These are phyloP conservation scores for Thaleichthys pacificus DNA, from an alignment of 2,797 vertebrate genomes.

Conservation along the genomic window DNA sequence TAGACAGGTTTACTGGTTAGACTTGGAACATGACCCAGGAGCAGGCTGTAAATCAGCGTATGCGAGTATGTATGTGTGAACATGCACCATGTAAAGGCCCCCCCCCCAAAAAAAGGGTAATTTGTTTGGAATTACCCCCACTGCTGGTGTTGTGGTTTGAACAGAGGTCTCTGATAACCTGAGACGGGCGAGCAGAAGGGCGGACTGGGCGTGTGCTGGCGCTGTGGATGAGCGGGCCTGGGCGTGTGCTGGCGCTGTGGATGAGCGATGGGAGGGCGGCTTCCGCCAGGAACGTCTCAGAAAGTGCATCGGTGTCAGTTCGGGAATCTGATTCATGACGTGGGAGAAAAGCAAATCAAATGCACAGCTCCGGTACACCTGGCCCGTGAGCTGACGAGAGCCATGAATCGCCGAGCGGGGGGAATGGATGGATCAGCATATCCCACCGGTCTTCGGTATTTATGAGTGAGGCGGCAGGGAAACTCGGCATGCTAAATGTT, in stretches of 20 bases:
- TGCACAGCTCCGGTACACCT: constrained; percentile 8
- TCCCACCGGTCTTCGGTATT: constrained; percentile 37
- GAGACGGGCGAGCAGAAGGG: not conserved
- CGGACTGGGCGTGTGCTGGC: not conserved
- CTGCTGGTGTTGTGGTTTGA: not conserved
- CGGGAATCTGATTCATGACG: constrained; percentile 23
- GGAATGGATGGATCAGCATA: constrained; percentile 32
- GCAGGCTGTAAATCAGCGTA: not conserved
- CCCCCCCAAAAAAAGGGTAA: not conserved
- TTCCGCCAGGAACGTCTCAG: not conserved
- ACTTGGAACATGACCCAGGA: too few relatives aligned
- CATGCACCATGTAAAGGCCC: not conserved
- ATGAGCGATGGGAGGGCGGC: constrained; percentile 1
- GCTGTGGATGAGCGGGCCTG: not conserved
- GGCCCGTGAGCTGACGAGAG: not conserved
- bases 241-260: not conserved
- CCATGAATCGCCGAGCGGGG: constrained; percentile 15
- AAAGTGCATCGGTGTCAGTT: constrained; percentile 19
- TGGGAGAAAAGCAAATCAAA: constrained; percentile 20
- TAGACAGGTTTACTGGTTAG: constrained; percentile 1
- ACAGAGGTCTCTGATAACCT: not conserved
- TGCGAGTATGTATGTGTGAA: not conserved
- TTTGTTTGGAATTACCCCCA: not conserved
- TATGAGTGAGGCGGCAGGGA: constrained; percentile 2
- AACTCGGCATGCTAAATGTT: constrained; percentile 30